These are phyloP conservation scores for Cyprinella venusta DNA, from an alignment of 2,797 vertebrate species.

Conservation along the genomic window DNA sequence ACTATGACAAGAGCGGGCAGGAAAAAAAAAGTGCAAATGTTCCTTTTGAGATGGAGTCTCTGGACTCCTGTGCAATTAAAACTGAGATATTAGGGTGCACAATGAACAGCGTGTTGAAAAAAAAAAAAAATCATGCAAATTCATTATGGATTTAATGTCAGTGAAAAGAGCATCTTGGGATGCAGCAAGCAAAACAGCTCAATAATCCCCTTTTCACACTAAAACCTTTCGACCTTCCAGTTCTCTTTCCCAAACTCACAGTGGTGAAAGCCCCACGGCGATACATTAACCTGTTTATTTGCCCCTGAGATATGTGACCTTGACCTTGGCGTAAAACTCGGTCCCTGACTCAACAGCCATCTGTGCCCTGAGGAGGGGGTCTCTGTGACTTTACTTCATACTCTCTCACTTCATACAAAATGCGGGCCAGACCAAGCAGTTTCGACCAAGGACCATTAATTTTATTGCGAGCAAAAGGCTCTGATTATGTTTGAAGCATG, in stretches of 20 bases:
- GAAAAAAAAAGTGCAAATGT: slow-evolving; percentile 1
- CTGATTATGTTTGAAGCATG: slow-evolving; percentile 19
- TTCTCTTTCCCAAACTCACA: slow-evolving; percentile 10
- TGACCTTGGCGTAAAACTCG: slow-evolving; percentile 26
- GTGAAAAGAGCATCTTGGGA: slow-evolving; percentile 40
- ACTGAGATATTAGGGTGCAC: slow-evolving; percentile 39
- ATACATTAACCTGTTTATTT: slow-evolving; percentile 24
- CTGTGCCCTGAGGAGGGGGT: slow-evolving; percentile 47
- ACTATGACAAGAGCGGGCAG: slow-evolving; percentile 33
- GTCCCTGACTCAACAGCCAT: slow-evolving; percentile 38
- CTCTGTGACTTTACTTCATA: slow-evolving; percentile 29
- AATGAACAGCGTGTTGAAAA: slow-evolving; percentile 41
- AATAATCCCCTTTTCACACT: slow-evolving; percentile 51
- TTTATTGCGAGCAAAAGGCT: background rate
- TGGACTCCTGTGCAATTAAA: slow-evolving; percentile 43
- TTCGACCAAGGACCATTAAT: background rate
- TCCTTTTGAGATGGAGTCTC: slow-evolving; percentile 13
- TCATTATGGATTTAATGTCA: slow-evolving; percentile 55
- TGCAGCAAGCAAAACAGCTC: slow-evolving; percentile 41
- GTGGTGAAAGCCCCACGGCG: slow-evolving; percentile 4
- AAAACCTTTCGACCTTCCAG: slow-evolving; percentile 30
- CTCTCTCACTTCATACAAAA: slow-evolving; percentile 19
- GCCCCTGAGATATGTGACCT: slow-evolving; percentile 36
- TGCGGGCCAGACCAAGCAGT: background rate
- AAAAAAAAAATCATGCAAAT: slow-evolving; percentile 56